Evolutionary conservation across 2,113 vertebrate species (phyloP).

Genomic region (Carassius gibelio): DNA sequence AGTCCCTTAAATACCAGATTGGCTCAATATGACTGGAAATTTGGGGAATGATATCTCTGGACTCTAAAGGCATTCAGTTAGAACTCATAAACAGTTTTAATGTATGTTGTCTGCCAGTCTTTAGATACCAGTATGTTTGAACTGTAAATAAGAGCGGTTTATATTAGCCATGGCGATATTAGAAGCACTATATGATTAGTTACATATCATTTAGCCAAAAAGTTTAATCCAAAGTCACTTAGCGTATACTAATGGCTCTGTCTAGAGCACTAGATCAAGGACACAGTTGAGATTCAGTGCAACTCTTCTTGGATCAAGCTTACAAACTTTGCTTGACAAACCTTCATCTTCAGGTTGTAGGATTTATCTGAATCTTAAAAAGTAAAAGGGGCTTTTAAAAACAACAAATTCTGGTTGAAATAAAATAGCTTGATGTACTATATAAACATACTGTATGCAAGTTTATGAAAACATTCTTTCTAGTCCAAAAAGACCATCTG

Average conservation of each 20-base stretch:
- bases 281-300: neutral
- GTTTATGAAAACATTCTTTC: constrained; percentile 5
- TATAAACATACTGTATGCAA: neutral
- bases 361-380: neutral
- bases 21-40: neutral
- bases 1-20: constrained; percentile 17
- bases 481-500: neutral
- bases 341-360: neutral
- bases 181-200: neutral
- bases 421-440: constrained; percentile 1
- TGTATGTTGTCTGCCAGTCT: neutral
- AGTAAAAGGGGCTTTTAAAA: neutral
- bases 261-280: neutral
- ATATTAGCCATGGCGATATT: neutral
- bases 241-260: neutral
- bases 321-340: neutral
- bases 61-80: constrained; percentile 20
- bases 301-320: neutral
- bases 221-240: neutral
- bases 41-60: neutral
- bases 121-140: neutral
- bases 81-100: neutral
- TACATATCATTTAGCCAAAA: neutral
- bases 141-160: neutral
- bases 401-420: neutral